Conservation (phyloP, 2,113 vertebrate species). For the Gymnogyps californianus region DNA sequence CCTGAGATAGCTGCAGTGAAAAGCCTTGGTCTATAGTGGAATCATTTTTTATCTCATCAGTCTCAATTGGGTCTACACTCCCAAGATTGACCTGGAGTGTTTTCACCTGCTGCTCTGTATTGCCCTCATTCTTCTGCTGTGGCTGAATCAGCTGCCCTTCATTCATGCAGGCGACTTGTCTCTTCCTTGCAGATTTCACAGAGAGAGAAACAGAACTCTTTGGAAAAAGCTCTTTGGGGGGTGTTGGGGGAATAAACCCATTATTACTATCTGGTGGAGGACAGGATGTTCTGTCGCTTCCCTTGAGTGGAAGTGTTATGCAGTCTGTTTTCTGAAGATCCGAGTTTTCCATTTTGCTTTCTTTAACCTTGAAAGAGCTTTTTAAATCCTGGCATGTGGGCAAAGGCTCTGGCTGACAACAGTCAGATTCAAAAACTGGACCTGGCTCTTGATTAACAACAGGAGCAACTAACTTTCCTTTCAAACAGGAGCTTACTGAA, state of each 20-base stretch:
- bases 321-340: not conserved
- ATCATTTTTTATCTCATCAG: conserved; percentile 14
- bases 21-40: conserved; percentile 68
- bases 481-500: not conserved
- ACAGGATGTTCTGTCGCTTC: not conserved
- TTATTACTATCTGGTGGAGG: conserved; percentile 50
- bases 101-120: not conserved
- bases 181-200: conserved; percentile 44
- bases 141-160: not conserved
- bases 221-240: conserved; percentile 65
- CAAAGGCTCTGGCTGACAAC: not conserved
- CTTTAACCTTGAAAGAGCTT: not conserved
- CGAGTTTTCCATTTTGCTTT: not conserved
- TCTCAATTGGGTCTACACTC: not conserved
- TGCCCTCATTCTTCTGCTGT: not conserved
- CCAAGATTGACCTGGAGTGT: not conserved
- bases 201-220: conserved; percentile 66
- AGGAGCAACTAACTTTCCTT: conserved; percentile 3
- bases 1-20: conserved; percentile 80
- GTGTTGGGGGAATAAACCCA: conserved; percentile 80
- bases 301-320: not conserved
- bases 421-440: not conserved
- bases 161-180: not conserved
- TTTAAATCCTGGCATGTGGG: conserved; percentile 1
- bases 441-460: not conserved